Percentiles rank a stretch among this genome's conserved stretches.
These are phyloP conservation scores for Neogobius melanostomus DNA, from an alignment of 2,113 vertebrate genomes.

Conservation along the genomic window DNA sequence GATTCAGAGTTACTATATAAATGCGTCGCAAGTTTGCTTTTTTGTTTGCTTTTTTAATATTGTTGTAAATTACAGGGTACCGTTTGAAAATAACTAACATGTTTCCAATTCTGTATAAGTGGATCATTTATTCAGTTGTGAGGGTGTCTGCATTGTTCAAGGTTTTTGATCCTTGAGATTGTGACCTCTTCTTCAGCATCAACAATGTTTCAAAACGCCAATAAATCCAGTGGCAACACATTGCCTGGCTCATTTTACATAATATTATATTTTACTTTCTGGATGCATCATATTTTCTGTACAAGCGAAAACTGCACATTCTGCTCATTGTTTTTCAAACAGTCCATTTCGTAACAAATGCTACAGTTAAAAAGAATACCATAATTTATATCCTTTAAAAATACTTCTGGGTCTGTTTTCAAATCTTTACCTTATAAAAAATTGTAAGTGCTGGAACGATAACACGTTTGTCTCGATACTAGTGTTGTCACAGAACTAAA, in stretches of 20 bases:
- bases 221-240: background rate
- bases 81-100: background rate
- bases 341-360: background rate
- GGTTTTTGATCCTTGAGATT: background rate
- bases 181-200: background rate
- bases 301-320: conserved; percentile 10
- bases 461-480: no score
- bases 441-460: no score
- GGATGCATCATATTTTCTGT: background rate
- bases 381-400: no score
- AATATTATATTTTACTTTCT: conserved; percentile 11
- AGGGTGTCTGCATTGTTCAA: background rate
- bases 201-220: background rate
- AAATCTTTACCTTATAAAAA: no score
- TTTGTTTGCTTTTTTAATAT: background rate
- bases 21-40: no score
- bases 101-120: background rate
- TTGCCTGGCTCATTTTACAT: conserved; percentile 5
- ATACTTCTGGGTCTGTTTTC: no score
- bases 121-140: background rate
- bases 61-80: background rate
- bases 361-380: no score
- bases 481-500: no score
- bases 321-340: no score
- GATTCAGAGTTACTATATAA: background rate